Evolutionary conservation across 2,113 vertebrate species (phyloP).

Genomic region (Cryptomyrus ogoouensis): DNA sequence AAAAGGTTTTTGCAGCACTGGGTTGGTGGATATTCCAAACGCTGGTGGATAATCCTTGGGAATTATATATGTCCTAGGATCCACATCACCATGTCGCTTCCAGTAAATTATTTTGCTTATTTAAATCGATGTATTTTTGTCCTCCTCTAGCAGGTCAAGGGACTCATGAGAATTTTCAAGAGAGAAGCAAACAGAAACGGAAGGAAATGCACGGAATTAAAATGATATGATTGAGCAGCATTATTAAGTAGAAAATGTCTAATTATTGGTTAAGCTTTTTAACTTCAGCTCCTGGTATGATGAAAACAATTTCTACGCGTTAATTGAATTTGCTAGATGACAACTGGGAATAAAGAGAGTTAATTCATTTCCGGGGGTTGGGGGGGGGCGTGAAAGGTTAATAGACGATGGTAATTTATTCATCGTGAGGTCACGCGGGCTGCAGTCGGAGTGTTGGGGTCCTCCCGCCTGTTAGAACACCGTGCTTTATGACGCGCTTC

Average conservation of each 20-base stretch:
- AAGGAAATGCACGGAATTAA: neutral
- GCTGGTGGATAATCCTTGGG: neutral
- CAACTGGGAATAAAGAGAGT: conserved; percentile 57
- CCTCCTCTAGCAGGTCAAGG: neutral
- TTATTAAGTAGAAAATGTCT: conserved; percentile 60
- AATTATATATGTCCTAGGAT: neutral
- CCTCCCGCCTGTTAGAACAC: neutral
- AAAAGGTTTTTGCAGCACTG: conserved; percentile 39
- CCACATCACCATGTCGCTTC: neutral
- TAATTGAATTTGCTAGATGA: conserved; percentile 68
- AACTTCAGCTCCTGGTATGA: conserved; percentile 64
- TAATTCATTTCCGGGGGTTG: conserved; percentile 63
- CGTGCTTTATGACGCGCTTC: neutral
- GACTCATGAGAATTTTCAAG: neutral
- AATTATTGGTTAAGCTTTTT: conserved; percentile 65
- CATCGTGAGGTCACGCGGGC: conserved; percentile 62
- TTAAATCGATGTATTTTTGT: neutral
- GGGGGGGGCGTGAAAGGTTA: conserved; percentile 57
- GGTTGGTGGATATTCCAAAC: neutral
- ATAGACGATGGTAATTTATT: conserved; percentile 66
- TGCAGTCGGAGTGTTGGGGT: conserved; percentile 34
- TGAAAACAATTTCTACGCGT: conserved; percentile 69
- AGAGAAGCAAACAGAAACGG: neutral
- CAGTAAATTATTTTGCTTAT: neutral
- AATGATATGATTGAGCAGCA: conserved; percentile 19